Evolutionary conservation across 2,797 vertebrate genomes (phyloP), one percentile per base, ranked within the genome.

Genomic region (Acanthurus leucopareius): DNA sequence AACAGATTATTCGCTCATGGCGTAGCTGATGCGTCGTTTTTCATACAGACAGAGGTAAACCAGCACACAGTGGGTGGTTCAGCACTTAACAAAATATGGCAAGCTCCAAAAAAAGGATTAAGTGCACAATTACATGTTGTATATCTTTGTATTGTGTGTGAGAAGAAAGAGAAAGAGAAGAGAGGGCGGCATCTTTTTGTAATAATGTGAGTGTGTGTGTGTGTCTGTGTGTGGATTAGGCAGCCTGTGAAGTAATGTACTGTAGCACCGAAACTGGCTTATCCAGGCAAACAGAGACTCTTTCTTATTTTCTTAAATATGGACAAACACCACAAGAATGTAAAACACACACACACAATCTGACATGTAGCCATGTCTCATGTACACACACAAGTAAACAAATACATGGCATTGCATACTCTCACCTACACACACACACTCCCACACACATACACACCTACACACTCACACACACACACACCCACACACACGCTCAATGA

Each of bases 21-120:
- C 57, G 8, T 51, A 75, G 72, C 80, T 73, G 87, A 84, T 76
- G 79, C 67, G 82, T 82, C 74, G 71, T 74, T 75, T 65, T 77
- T 83, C 25, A 73, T 83, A 71, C 66, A 88, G 82, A 87, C 75
- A 80, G 79, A 80, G 73, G 71, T 82, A 79, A 79, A 88, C 75
- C 47, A 40, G 60, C 73, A 68, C 81, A 70, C 77, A 74, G 76
- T 63, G 85, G 87, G 78, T 61, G 80, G 76, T 77, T 80, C 22
- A 68, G 84, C 82, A 85, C 74, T 87, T 65, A 79, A 47, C 49
- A 67, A 68, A 86, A 88, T 82, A 70, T 61, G 54, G 48, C 66
- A 80, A 72, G 53, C 71, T 70, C 68, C 35, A 75, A 83, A 88
- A 35, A 85, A 63, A 85, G 82, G 85, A 88, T 88, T 77, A 86